Evolutionary conservation across 2,888 invertebrate species (phyloP).

Genomic region (Tenthredo scrophulariae): DNA sequence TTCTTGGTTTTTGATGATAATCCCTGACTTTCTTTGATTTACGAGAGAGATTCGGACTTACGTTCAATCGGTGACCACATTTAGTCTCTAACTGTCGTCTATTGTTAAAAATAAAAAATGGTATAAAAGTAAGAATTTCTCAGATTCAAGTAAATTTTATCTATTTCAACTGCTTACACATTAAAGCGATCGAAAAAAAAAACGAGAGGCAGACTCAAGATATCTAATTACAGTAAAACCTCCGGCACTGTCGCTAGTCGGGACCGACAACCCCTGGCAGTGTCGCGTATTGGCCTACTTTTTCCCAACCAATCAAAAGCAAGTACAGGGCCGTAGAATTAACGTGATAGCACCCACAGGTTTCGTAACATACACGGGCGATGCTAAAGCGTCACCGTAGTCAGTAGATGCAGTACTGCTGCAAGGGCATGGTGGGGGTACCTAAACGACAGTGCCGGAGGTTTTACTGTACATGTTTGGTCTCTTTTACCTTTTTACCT

Average conservation of each 20-base stretch:
- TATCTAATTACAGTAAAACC: neutral
- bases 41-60: neutral
- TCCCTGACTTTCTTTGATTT: neutral
- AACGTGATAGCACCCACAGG: no score
- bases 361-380: no score
- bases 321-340: no score
- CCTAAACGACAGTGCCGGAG: no score
- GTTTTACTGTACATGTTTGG: no score
- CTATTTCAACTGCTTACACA: neutral
- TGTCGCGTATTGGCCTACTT: no score
- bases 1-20: neutral
- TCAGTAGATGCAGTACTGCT: no score
- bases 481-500: neutral
- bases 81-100: neutral
- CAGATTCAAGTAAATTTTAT: neutral
- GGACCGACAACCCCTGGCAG: no score
- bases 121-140: neutral
- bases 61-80: neutral
- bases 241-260: no score
- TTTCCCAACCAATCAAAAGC: no score
- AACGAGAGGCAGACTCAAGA: neutral
- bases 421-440: no score
- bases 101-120: neutral
- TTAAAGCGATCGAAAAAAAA: neutral
- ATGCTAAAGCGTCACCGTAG: no score